phyloP scores from a whole-genome alignment of 2,888 invertebrate genomes.

The Dolichopus griseipennis region DNA sequence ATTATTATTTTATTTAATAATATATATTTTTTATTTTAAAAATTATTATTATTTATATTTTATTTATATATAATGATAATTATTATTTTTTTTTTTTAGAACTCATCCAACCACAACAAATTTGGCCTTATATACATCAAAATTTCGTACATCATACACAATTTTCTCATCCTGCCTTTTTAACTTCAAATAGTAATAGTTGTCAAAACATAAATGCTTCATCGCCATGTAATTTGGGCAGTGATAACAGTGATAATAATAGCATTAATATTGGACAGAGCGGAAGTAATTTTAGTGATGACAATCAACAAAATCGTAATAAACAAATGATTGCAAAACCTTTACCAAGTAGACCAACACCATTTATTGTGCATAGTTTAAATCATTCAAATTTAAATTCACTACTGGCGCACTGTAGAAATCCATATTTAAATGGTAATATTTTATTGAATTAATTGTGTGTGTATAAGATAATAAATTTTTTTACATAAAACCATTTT shows the following conservation, averaged over 20 bases:
- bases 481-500: too few species aligned
- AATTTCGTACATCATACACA: slow-evolving; percentile 44
- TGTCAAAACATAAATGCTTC: slow-evolving; percentile 44
- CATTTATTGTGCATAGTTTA: slow-evolving; percentile 57
- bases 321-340: slow-evolving; percentile 64
- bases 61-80: too few species aligned
- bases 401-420: slow-evolving; percentile 69
- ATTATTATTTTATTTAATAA: too few species aligned
- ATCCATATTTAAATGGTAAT: slow-evolving; percentile 68
- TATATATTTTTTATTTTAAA: too few species aligned
- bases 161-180: slow-evolving; percentile 44
- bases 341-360: slow-evolving; percentile 65
- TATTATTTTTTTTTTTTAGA: slow-evolving; percentile 28
- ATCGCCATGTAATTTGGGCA: slow-evolving; percentile 44
- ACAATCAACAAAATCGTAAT: slow-evolving; percentile 33
- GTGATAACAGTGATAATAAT: slow-evolving; percentile 43
- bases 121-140: slow-evolving; percentile 46
- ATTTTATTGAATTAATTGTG: neutral
- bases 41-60: too few species aligned
- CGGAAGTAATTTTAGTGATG: slow-evolving; percentile 28
- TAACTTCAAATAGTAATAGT: slow-evolving; percentile 40
- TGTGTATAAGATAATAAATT: neutral
- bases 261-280: slow-evolving; percentile 29
- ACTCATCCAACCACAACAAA: slow-evolving; percentile 46
- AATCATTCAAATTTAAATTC: slow-evolving; percentile 76